These are phyloP conservation scores for Archaeoteleia sp. DNA, from an alignment of 2,888 invertebrate genomes.

Conservation along the genomic window DNA sequence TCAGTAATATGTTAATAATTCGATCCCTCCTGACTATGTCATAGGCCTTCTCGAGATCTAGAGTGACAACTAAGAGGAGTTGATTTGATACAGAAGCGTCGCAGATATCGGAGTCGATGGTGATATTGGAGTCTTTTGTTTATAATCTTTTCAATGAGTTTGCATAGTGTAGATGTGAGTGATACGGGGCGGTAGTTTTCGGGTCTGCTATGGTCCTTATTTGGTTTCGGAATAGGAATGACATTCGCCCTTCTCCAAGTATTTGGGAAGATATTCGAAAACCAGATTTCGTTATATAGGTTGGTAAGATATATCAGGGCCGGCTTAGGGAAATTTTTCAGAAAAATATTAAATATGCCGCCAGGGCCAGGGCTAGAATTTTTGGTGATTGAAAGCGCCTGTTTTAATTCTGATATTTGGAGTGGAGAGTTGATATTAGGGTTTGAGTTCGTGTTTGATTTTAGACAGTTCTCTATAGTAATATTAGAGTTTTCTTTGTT, in stretches of 20 bases:
- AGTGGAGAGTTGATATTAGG: not conserved
- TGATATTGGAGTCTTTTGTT: slow-evolving; percentile 19
- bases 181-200: slow-evolving; percentile 33
- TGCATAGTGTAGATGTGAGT: slow-evolving; percentile 31
- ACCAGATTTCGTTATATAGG: slow-evolving; percentile 23
- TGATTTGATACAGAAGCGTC: slow-evolving; percentile 31
- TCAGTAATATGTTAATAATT: slow-evolving; percentile 4
- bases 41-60: slow-evolving; percentile 52
- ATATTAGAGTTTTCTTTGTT: not conserved
- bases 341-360: slow-evolving; percentile 35
- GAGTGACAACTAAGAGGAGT: slow-evolving; percentile 38
- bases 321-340: slow-evolving; percentile 28
- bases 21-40: slow-evolving; percentile 42
- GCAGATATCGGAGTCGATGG: slow-evolving; percentile 31
- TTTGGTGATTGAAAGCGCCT: slow-evolving; percentile 10
- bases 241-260: slow-evolving; percentile 19
- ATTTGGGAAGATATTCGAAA: slow-evolving; percentile 3
- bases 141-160: slow-evolving; percentile 32
- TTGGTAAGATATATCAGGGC: slow-evolving; percentile 6
- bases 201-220: slow-evolving; percentile 8
- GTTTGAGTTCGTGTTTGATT: no score
- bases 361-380: slow-evolving; percentile 50
- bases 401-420: slow-evolving; percentile 4
- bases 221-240: slow-evolving; percentile 26
- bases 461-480: not conserved